These are phyloP conservation scores for Cinara cedri DNA, from an alignment of 2,888 invertebrate genomes.

Conservation along the genomic window DNA sequence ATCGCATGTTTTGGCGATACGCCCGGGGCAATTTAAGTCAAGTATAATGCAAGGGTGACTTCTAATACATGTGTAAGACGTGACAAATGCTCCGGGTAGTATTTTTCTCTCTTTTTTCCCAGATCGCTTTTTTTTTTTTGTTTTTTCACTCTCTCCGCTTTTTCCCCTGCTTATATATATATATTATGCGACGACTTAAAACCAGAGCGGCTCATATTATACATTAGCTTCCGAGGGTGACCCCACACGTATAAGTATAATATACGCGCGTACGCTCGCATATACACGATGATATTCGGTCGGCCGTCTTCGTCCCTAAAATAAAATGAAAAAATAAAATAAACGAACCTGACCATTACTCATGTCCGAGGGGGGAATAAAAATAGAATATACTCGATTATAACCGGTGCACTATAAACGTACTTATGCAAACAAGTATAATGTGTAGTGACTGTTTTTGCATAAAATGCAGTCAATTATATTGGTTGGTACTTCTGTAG, in stretches of 20 bases:
- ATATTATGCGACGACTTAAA: conserved; percentile 21
- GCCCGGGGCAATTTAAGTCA: conserved; percentile 57
- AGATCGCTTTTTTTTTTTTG: conserved; percentile 19
- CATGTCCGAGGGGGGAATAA: not conserved
- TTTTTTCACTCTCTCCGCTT: not conserved
- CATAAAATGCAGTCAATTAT: no score
- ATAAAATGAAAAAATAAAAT: not conserved
- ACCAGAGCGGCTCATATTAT: conserved; percentile 50
- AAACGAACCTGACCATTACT: conserved; percentile 1
- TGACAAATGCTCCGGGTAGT: conserved; percentile 56
- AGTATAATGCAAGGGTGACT: conserved; percentile 57
- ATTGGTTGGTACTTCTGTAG: no score
- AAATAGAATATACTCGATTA: no score
- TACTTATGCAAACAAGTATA: no score
- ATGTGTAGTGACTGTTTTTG: no score
- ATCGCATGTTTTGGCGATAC: conserved; percentile 57
- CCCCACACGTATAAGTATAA: conserved; percentile 13
- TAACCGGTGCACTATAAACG: no score
- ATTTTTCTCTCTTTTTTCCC: conserved; percentile 46
- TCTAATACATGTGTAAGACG: conserved; percentile 57
- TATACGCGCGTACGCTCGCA: not conserved
- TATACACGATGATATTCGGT: conserved; percentile 27
- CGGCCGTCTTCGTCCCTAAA: conserved; percentile 12
- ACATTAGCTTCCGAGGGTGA: conserved; percentile 52
- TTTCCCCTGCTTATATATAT: not conserved